Evolutionary conservation across 2,797 vertebrate species (phyloP).

Genomic region (Cichlasoma orientale): DNA sequence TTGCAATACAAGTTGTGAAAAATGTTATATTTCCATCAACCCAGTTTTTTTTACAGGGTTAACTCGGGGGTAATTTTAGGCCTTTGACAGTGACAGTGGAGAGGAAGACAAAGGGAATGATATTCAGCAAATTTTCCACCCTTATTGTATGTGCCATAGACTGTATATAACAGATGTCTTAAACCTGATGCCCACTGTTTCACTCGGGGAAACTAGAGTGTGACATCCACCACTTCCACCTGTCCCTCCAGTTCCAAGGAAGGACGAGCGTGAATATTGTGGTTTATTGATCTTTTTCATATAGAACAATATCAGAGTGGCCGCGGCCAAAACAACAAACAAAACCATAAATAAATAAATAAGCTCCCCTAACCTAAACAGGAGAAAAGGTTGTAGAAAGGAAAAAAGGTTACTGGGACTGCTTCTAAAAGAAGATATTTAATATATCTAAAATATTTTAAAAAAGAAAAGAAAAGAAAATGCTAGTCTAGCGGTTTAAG

Average conservation of each 20-base stretch:
- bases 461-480: no score
- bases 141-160: background rate
- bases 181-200: accelerated
- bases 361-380: no score
- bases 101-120: background rate
- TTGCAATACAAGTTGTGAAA: background rate
- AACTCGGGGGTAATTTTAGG: no score
- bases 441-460: background rate
- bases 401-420: background rate
- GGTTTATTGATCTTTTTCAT: background rate
- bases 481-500: no score
- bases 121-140: background rate
- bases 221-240: background rate
- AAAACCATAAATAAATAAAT: background rate
- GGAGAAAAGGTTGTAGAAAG: background rate
- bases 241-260: background rate
- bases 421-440: background rate
- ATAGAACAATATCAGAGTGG: background rate
- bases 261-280: background rate
- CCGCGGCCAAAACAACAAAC: background rate
- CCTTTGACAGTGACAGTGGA: background rate
- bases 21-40: background rate
- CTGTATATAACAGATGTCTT: background rate
- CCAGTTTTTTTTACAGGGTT: no score
- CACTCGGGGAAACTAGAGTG: background rate